Evolutionary conservation across 2,113 vertebrate genomes (phyloP).

Genomic region (Ivindomyrus marchei): DNA sequence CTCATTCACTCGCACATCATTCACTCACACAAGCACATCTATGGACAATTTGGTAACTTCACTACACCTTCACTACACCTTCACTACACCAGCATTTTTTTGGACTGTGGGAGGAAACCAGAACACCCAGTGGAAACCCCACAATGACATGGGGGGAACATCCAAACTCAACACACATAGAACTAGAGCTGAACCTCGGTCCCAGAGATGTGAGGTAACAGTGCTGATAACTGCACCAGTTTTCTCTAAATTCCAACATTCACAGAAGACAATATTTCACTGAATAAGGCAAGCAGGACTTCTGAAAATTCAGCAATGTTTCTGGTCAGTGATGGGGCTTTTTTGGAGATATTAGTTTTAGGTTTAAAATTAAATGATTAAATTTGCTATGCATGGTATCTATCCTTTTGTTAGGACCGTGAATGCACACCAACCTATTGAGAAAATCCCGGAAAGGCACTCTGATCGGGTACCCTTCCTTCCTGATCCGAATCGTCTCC

Average conservation of each 20-base stretch:
- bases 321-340: background rate
- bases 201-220: background rate
- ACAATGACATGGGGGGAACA: background rate
- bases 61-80: background rate
- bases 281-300: background rate
- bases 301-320: background rate
- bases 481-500: slow-evolving; percentile 90
- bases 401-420: background rate
- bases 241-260: background rate
- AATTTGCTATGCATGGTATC: background rate
- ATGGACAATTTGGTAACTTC: background rate
- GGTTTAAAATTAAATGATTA: background rate
- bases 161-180: background rate
- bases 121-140: background rate
- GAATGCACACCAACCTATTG: slow-evolving; percentile 60
- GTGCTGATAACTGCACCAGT: background rate
- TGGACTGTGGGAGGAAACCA: background rate
- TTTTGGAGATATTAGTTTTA: background rate
- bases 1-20: background rate
- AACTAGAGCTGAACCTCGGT: background rate
- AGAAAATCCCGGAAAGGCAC: slow-evolving; percentile 81
- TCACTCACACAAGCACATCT: background rate
- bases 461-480: slow-evolving; percentile 86
- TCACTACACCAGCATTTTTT: background rate
- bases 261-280: background rate